Evolutionary conservation across 2,797 vertebrate species (phyloP).

Genomic region (Sebastes taczanowskii): DNA sequence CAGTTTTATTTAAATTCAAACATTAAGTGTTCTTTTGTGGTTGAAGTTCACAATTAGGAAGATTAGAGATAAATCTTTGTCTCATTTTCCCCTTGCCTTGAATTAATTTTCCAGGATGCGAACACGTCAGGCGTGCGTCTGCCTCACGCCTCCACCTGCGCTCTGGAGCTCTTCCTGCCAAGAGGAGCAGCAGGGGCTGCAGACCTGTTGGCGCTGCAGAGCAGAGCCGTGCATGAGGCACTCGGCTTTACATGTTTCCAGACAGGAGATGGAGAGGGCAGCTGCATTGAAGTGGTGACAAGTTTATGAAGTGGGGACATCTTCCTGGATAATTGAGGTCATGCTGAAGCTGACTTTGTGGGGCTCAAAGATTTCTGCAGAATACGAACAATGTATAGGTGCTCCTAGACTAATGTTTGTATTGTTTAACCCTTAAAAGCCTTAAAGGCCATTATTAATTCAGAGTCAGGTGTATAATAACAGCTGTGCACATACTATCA

Average conservation of each 20-base stretch:
- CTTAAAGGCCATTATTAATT: neutral
- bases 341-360: neutral
- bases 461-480: neutral
- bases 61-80: neutral
- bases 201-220: conserved; percentile 63
- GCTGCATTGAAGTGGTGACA: neutral
- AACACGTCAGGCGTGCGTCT: conserved; percentile 10
- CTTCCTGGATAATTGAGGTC: neutral
- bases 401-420: neutral
- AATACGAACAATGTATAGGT: neutral
- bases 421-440: neutral
- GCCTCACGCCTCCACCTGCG: conserved; percentile 54
- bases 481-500: neutral
- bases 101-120: conserved; percentile 1
- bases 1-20: neutral
- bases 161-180: conserved; percentile 71
- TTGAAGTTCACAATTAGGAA: neutral
- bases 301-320: neutral
- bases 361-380: neutral
- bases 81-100: neutral
- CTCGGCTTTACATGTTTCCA: conserved; percentile 27
- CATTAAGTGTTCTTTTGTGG: neutral
- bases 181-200: conserved; percentile 23
- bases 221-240: conserved; percentile 57
- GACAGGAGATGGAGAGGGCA: neutral